Base-by-base conservation (phyloP, 2,888 invertebrate species). In the Lamellibrachia satsuma region DNA sequence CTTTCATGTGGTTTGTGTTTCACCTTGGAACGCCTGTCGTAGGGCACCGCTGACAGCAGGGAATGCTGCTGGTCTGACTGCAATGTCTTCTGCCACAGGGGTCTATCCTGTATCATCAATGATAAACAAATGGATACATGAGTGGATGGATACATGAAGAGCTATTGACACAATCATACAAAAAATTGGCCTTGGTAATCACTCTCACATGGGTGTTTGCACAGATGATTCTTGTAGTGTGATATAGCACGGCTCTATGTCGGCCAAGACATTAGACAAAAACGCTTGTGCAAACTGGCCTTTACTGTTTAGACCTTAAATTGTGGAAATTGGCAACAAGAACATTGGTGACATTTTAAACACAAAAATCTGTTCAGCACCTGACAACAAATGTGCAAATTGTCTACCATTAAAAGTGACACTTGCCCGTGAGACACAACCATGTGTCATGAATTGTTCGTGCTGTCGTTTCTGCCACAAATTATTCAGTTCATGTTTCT, bases 1-100 rank as follows among this genome's bases (percentile, higher is more conserved):
- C 91, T 2, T 52, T 91, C 52, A 7, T 91, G 91, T 91, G 91
- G 39, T 52, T 91, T 91, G 51, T 52, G 51, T n/a, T 91, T 91
- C 22, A 15, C 22, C 91, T 91, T 91, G 52, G 52, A 2, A 2
- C 91, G 52, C 11, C 4, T 51, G 39, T 91, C 91, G 22, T 91
- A 91, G 51, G 91, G 91, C 39, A 52, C 52, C 6, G 91, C 39
- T 9, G 51, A 52, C 51, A 91, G 51, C 52, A 91, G 91, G 11
- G 91, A 51, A 39, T 91, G 91, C 91, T n/a, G 91, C 75, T 22
- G 75, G 22, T 75, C 75, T 75, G 22, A 22, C 15, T 75, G 75
- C 22, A 75, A n/a, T 4, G 75, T 22, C 75, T 75, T 75, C 75
- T 22, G 75, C 22, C 4, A 75, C 75, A 6, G 3, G 22, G 15